A percentile compares a stretch with the other conserved stretches of the same genome.
phyloP scores from a whole-genome alignment of 1,140 invertebrate species.

The Brachionus calyciflorus region DNA sequence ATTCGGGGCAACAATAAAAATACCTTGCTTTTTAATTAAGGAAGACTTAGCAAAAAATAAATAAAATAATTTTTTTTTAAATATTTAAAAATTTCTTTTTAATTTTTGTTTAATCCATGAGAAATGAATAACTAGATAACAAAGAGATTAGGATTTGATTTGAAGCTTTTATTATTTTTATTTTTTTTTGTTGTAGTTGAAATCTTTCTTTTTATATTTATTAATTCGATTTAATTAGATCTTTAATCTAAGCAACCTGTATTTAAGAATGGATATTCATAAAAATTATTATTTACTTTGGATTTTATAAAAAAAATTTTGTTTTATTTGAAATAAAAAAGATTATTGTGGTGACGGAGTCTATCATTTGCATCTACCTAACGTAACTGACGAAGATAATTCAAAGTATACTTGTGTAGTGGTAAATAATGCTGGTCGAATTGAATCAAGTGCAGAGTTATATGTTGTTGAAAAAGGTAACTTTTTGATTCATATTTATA shows the following conservation, averaged over 20 bases:
- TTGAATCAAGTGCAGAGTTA: not conserved
- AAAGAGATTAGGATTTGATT: not conserved
- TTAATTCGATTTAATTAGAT: too few species aligned
- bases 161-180: not conserved
- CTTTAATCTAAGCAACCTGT: too few species aligned
- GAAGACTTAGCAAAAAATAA: too few species aligned
- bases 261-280: too few species aligned
- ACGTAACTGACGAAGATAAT: not conserved
- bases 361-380: not conserved
- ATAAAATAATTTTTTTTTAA: too few species aligned
- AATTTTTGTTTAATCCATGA: not conserved
- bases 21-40: too few species aligned
- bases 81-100: not conserved
- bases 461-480: conserved; percentile 22
- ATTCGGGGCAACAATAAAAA: too few species aligned
- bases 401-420: not conserved
- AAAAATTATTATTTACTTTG: too few species aligned
- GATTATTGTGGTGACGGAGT: conserved; percentile 19
- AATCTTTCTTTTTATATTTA: too few species aligned
- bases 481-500: not conserved
- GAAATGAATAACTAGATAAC: not conserved
- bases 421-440: not conserved
- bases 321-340: not conserved
- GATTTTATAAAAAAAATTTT: not conserved
- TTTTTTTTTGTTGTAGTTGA: not conserved